Evolutionary conservation across 2,888 invertebrate species (phyloP).

Genomic region (Sipunculus nudus): DNA sequence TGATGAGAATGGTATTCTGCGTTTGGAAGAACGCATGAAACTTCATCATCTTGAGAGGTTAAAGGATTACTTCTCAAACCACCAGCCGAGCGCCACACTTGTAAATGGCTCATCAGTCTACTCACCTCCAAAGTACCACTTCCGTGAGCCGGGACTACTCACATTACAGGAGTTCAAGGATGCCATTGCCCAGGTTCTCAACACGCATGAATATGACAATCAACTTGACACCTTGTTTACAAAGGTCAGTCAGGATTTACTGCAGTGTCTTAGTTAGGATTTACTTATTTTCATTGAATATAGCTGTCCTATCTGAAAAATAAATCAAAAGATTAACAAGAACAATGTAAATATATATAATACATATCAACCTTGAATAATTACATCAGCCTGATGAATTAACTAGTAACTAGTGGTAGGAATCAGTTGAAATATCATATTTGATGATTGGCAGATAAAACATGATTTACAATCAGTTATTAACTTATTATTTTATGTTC

Average conservation of each 20-base stretch:
- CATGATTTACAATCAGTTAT: no score
- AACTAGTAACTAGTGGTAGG: no score
- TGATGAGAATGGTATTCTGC: slow-evolving; percentile 50
- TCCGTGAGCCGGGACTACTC: slow-evolving; percentile 57
- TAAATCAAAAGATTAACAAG: no score
- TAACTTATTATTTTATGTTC: no score
- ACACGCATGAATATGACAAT: slow-evolving; percentile 57
- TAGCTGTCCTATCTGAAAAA: no score
- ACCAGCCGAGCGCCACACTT: slow-evolving; percentile 43
- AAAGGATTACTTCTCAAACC: slow-evolving; percentile 54
- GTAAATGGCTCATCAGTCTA: slow-evolving; percentile 39
- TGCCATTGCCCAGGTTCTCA: slow-evolving; percentile 57
- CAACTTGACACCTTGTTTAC: slow-evolving; percentile 63
- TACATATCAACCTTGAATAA: no score
- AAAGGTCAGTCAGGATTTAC: slow-evolving; percentile 48
- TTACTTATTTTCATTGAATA: no score
- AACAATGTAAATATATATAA: no score
- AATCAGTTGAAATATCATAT: no score
- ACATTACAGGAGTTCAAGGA: slow-evolving; percentile 62
- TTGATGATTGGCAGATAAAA: no score
- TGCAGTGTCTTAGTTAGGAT: no score
- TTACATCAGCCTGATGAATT: no score
- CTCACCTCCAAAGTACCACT: slow-evolving; percentile 48
- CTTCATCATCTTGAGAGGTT: slow-evolving; percentile 61
- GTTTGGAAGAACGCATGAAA: slow-evolving; percentile 62